Evolutionary conservation across 2,113 vertebrate species (phyloP), one percentile per base, ranked within the genome.

Genomic region (Circaetus cinerascens): DNA sequence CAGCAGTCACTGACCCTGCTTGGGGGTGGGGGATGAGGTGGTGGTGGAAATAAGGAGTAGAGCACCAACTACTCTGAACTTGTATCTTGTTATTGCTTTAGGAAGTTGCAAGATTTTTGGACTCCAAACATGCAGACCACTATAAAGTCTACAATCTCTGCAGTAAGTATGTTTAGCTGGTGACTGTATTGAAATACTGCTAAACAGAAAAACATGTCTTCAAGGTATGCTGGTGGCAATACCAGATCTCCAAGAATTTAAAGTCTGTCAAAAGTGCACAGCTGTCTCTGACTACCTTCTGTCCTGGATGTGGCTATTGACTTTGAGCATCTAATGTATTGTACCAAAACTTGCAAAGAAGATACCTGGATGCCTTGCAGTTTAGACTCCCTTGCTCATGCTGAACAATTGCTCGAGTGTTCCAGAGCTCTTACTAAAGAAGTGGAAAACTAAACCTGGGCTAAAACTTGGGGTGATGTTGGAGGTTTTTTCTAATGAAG

Each of bases 111-210:
- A 98, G 98, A 69, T 99, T 99, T 97, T 97, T 99, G 53, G 99
- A 99, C 92, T 98, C 98, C 43, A 99, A 99, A 97, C 99, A 99
- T 62, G 95, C 88, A 87, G 97, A 97, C 78, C 99, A 99, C 94
- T 99, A 99, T 96, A 99, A 97, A 98, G 99, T 99, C 90, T 99
- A 99, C 97, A 99, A 99, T 96, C 98, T 99, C 30, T 99, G 99
- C 98, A 99, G 99, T 99, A 98, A 98, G 99, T 99, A 75, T 91
- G 16, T 43, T 56, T 85, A 56, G 32, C 41, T 92, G n/a, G 45
- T 92, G 62, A n/a, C 27, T 36, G 0, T 64, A 13, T 5, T 74
- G 85, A 53, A 91, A 82, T 62, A 26, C 30, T 81, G 46, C 38
- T 60, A 79, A 69, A 26, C 5, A n/a, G 43, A 43, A 85, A 68